Evolutionary conservation across 2,888 invertebrate genomes (phyloP).

Genomic region (Pseudoips prasinana): DNA sequence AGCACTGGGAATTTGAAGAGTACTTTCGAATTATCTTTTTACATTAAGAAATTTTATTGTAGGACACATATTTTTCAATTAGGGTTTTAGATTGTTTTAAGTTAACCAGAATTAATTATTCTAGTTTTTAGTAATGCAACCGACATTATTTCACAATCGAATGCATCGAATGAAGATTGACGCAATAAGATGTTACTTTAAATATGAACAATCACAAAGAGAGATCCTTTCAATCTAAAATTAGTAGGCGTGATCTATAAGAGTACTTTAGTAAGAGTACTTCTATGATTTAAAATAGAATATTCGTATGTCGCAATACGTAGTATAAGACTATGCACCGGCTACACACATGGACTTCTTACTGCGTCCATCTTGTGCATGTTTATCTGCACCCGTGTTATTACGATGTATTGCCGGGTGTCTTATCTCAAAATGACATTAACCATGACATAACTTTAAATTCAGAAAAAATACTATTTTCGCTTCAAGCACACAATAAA

Average conservation of each 20-base stretch:
- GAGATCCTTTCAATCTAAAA: slow-evolving; percentile 51
- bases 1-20: too few species aligned
- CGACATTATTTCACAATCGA: too few species aligned
- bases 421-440: slow-evolving; percentile 15
- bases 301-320: slow-evolving; percentile 53
- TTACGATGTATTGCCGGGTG: slow-evolving; percentile 4
- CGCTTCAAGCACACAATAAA: slow-evolving; percentile 2
- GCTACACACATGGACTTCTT: slow-evolving; percentile 54
- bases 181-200: slow-evolving; percentile 5
- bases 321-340: slow-evolving; percentile 36
- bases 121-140: too few species aligned
- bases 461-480: slow-evolving; percentile 24
- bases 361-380: slow-evolving; percentile 64
- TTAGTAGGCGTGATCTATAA: slow-evolving; percentile 55
- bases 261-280: slow-evolving; percentile 43
- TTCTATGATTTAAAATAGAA: slow-evolving; percentile 60
- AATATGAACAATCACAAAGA: slow-evolving; percentile 40
- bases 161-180: slow-evolving; percentile 5
- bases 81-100: too few species aligned
- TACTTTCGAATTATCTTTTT: too few species aligned
- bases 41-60: too few species aligned
- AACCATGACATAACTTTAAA: slow-evolving; percentile 27
- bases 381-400: slow-evolving; percentile 15
- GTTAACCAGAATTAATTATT: too few species aligned
- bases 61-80: too few species aligned